Base-by-base conservation (phyloP, 1,140 invertebrate genomes). In the Solenopsis fugax region DNA sequence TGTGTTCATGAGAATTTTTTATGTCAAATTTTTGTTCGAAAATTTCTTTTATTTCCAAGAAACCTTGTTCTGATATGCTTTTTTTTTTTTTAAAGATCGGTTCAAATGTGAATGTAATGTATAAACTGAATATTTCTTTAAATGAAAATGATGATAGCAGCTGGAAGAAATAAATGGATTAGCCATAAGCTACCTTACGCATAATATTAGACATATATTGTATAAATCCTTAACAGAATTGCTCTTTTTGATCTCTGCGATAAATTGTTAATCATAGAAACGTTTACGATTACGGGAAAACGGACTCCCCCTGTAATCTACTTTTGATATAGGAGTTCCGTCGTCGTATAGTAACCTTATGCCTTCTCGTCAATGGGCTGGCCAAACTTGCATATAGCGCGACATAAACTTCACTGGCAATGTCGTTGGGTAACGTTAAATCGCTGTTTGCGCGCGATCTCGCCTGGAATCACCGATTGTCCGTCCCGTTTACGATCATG, bases 211-310 rank as follows among this genome's bases (percentile, higher is more conserved):
- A 56, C 48, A 54, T 21, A 21, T 37, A 56, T 54, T 21, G 16
- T 37, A 56, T 54, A 75, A 34, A 13, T 24, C 10, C 18, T 18
- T 54, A 34, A 73, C 34, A 73, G 71, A 24, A 41, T 58, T 0
- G 4, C 12, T 58, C 9, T 7, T 1, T 60, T 58, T 52, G 50
- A 10, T n/a, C 29, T 16, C 9, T 5, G 50, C 12, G 24, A 54
- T 13, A 75, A 75, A 56, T 75, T 54, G 34, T 73, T 56, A 37
- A 41, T 21, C 52, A n/a, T 41, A 41, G 71, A 37, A 73, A 73
- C 67, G n/a, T 56, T 73, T 73, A 56, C 12, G 12, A 21, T 37
- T 9, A 2, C 18, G 5, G 34, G 6, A n/a, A 73, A 54, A 10
- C 29, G 1, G 4, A 5, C 18, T 52, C 24, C 34, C 5, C 12